Percentiles rank a stretch among this genome's conserved stretches.
These are phyloP conservation scores for Ciona savignyi DNA, from an alignment of 23 tunicate genomes.

Conservation along the genomic window DNA sequence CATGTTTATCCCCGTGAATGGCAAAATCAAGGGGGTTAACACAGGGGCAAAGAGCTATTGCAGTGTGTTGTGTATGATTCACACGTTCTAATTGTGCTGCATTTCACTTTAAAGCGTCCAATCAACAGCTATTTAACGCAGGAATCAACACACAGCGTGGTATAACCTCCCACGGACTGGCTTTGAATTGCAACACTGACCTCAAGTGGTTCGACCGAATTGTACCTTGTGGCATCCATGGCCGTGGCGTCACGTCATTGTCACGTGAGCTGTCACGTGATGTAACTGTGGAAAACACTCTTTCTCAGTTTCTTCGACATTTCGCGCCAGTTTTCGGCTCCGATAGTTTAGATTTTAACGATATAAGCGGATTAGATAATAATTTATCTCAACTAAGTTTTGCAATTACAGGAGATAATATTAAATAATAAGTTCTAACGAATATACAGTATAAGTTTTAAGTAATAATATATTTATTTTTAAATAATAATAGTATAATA, in stretches of 20 bases:
- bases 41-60: too few relatives aligned
- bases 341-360: neutral
- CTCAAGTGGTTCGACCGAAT: constrained; percentile 79
- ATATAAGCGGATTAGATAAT: too few relatives aligned
- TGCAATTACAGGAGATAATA: neutral
- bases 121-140: constrained; percentile 1
- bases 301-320: constrained; percentile 42
- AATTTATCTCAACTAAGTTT: neutral
- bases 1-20: too few relatives aligned
- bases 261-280: constrained; percentile 17
- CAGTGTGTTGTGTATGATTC: too few relatives aligned
- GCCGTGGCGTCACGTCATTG: constrained; percentile 85
- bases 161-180: constrained; percentile 86
- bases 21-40: too few relatives aligned
- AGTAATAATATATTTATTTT: too few relatives aligned
- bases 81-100: too few relatives aligned
- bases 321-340: constrained; percentile 47
- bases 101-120: too few relatives aligned
- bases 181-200: constrained; percentile 92
- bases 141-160: constrained; percentile 49
- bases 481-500: too few relatives aligned
- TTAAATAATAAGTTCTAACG: too few relatives aligned
- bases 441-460: too few relatives aligned
- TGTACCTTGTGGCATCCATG: constrained; percentile 95
- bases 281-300: constrained; percentile 53